These are phyloP conservation scores for Monochamus alternatus DNA, from an alignment of 2,888 invertebrate species.

Conservation along the genomic window DNA sequence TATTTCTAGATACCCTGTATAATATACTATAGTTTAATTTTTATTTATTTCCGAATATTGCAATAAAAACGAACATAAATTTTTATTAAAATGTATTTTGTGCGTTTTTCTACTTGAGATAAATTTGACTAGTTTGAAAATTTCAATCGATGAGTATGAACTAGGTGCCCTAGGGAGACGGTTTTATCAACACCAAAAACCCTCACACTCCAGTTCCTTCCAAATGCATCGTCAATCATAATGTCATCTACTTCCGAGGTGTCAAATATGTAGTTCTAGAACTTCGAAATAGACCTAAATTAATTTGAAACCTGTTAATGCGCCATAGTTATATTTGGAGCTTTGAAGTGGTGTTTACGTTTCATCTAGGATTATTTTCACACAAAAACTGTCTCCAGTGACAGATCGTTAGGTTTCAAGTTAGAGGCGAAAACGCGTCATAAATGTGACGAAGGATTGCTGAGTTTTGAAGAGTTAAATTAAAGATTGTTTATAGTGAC, in stretches of 20 bases:
- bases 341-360: slow-evolving; percentile 44
- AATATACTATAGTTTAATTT: too few relatives aligned
- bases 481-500: not conserved
- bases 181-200: slow-evolving; percentile 59
- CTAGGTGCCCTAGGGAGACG: slow-evolving; percentile 20
- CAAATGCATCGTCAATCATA: slow-evolving; percentile 50
- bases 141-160: too few relatives aligned
- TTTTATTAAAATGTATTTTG: too few relatives aligned
- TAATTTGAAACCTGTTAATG: slow-evolving; percentile 32
- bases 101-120: too few relatives aligned
- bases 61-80: too few relatives aligned
- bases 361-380: slow-evolving; percentile 42
- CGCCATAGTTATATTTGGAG: slow-evolving; percentile 22
- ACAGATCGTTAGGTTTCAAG: slow-evolving; percentile 36
- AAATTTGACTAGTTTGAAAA: too few relatives aligned
- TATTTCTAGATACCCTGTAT: too few relatives aligned
- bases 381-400: slow-evolving; percentile 33
- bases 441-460: slow-evolving; percentile 21
- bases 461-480: not conserved
- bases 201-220: slow-evolving; percentile 48
- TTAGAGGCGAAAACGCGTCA: slow-evolving; percentile 30
- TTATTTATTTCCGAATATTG: too few relatives aligned
- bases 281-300: slow-evolving; percentile 28
- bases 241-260: slow-evolving; percentile 34
- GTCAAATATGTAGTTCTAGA: slow-evolving; percentile 26